Evolutionary conservation across 2,113 vertebrate species (phyloP).

Genomic region (Saimiri boliviensis): DNA sequence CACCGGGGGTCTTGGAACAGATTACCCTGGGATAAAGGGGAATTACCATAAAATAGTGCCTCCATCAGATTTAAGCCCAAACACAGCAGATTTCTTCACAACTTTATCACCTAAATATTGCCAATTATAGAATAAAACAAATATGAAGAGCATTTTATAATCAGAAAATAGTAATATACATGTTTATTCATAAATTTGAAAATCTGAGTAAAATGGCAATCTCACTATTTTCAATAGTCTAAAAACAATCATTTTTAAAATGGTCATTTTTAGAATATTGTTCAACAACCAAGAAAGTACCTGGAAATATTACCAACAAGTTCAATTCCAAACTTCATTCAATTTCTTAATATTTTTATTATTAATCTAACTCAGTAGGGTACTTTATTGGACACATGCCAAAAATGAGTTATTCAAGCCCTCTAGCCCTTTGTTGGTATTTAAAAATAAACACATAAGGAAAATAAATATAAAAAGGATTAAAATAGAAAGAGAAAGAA

Average conservation of each 20-base stretch:
- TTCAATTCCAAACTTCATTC: constrained; percentile 13
- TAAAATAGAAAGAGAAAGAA: background rate
- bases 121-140: background rate
- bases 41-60: background rate
- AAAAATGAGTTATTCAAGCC: background rate
- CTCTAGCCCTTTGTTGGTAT: background rate
- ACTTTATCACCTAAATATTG: background rate
- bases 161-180: background rate
- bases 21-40: background rate
- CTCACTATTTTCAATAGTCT: background rate
- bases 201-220: background rate
- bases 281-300: background rate
- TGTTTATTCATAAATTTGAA: constrained; percentile 4
- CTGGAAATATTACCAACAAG: background rate
- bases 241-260: too few relatives aligned
- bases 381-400: background rate
- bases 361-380: background rate
- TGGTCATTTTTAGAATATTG: background rate
- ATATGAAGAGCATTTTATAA: background rate
- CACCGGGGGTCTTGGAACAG: background rate
- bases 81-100: background rate
- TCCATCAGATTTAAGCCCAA: background rate
- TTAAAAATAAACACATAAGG: background rate
- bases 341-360: background rate
- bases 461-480: background rate